phyloP scores from a whole-genome alignment of 1,140 invertebrate species.

The Panulirus ornatus region DNA sequence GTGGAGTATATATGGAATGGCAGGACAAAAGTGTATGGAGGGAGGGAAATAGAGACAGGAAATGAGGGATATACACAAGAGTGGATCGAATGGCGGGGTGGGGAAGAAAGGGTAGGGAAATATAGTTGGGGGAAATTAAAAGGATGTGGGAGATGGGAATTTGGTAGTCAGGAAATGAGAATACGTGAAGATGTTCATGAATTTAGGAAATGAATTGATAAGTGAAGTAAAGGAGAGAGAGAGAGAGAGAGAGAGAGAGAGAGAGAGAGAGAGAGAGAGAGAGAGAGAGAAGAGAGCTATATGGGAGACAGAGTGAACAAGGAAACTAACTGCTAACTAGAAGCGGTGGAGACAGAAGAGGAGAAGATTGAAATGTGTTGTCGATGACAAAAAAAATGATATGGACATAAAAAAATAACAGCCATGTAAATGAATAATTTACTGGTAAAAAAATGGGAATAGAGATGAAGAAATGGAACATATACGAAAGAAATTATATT shows the following conservation, averaged over 20 bases:
- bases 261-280: conserved; percentile 17
- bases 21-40: too few relatives aligned
- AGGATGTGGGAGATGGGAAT: background rate
- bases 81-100: too few relatives aligned
- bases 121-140: too few relatives aligned
- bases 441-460: background rate
- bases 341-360: background rate
- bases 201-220: background rate
- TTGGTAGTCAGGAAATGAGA: background rate
- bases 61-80: too few relatives aligned
- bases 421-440: background rate
- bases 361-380: background rate
- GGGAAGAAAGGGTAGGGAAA: too few relatives aligned
- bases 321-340: background rate
- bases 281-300: background rate
- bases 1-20: too few relatives aligned
- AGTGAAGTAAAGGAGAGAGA: background rate
- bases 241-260: conserved; percentile 13
- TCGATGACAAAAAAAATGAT: background rate
- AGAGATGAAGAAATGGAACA: background rate
- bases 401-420: background rate
- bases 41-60: too few relatives aligned
- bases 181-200: background rate
- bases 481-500: background rate
- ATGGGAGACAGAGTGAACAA: background rate